phyloP scores from a whole-genome alignment of 2,113 vertebrate species.

The Struthio camelus region DNA sequence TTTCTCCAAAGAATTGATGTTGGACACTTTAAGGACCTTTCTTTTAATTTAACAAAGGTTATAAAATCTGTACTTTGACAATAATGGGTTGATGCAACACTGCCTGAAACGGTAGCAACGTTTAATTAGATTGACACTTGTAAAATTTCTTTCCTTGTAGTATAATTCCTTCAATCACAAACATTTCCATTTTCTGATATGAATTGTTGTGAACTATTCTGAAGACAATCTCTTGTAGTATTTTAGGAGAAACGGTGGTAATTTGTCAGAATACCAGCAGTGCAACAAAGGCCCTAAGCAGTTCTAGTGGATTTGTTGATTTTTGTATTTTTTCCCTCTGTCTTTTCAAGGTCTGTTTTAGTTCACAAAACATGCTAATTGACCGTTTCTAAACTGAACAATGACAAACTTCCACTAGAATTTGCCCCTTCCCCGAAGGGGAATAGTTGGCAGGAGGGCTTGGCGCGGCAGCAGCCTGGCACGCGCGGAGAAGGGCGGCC shows the following conservation, averaged over 20 bases:
- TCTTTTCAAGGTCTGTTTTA: not conserved
- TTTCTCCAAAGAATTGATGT: not conserved
- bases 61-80: not conserved
- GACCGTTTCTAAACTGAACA: not conserved
- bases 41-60: not conserved
- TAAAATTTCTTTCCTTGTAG: not conserved
- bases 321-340: not conserved
- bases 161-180: not conserved
- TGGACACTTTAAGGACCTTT: rapidly evolving
- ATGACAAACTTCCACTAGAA: not conserved
- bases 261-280: not conserved
- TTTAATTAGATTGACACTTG: not conserved
- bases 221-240: not conserved
- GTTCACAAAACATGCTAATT: not conserved
- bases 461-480: rapidly evolving
- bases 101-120: not conserved
- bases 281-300: not conserved
- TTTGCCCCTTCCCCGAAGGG: not conserved
- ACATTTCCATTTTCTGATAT: not conserved
- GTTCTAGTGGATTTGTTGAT: not conserved
- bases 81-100: not conserved
- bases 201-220: not conserved
- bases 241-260: not conserved
- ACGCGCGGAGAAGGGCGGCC: not conserved
- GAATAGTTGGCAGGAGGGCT: not conserved